Percentiles rank a stretch among this genome's conserved stretches.
These are phyloP conservation scores for Colletes latitarsis DNA, from an alignment of 1,140 invertebrate species.

Conservation along the genomic window DNA sequence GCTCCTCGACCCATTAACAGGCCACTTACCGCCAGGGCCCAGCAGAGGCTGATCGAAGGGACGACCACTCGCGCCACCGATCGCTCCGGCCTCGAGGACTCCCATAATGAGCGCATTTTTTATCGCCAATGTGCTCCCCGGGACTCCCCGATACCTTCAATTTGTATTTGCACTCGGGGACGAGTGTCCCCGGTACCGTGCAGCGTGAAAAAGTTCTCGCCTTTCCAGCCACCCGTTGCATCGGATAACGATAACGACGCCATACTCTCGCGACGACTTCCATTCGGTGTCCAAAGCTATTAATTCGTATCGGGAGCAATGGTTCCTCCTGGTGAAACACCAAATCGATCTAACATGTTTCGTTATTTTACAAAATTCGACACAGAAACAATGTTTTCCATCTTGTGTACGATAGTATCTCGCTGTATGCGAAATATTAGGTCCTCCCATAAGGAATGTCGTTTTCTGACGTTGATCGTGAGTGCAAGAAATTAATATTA, in stretches of 20 bases:
- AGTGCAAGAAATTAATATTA: too few relatives aligned
- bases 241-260: slow-evolving; percentile 12
- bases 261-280: not conserved
- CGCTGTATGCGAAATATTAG: too few relatives aligned
- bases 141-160: slow-evolving; percentile 24
- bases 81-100: slow-evolving; percentile 21
- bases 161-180: slow-evolving; percentile 40
- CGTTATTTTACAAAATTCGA: too few relatives aligned
- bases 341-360: too few relatives aligned
- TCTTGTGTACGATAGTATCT: too few relatives aligned
- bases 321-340: too few relatives aligned
- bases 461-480: too few relatives aligned
- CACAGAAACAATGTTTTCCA: too few relatives aligned
- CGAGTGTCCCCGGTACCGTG: not conserved
- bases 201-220: not conserved
- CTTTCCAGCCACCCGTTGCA: not conserved
- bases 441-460: too few relatives aligned
- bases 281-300: not conserved
- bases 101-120: slow-evolving; percentile 57
- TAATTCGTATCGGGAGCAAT: too few relatives aligned
- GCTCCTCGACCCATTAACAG: slow-evolving; percentile 62
- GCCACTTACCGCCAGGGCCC: slow-evolving; percentile 49
- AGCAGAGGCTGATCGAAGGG: slow-evolving; percentile 58
- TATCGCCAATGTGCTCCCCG: slow-evolving; percentile 38
- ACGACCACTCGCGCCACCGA: slow-evolving; percentile 25